These are phyloP conservation scores for Leptodactylus fuscus DNA, from an alignment of 2,113 vertebrate species.

Conservation along the genomic window DNA sequence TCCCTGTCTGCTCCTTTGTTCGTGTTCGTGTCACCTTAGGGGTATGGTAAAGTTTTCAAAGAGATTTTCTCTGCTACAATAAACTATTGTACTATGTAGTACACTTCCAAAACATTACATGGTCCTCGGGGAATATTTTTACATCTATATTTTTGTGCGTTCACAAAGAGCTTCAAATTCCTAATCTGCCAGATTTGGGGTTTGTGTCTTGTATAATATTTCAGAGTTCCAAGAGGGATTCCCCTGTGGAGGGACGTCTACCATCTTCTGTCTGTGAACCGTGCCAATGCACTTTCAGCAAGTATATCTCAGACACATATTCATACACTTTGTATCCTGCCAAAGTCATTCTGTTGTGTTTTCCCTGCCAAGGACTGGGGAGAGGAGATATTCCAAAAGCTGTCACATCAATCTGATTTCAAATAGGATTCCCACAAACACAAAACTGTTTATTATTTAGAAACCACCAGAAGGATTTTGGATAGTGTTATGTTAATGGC, in stretches of 20 bases:
- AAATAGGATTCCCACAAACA: conserved; percentile 53
- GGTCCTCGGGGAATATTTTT: conserved; percentile 33
- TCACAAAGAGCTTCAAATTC: conserved; percentile 46
- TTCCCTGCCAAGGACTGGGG: conserved; percentile 42
- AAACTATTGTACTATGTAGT: conserved; percentile 43
- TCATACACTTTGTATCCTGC: conserved; percentile 25
- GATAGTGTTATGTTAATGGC: conserved; percentile 36
- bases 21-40: conserved; percentile 53
- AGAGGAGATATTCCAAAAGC: conserved; percentile 42
- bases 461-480: conserved; percentile 16
- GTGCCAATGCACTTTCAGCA: conserved; percentile 40
- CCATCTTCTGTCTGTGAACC: conserved; percentile 26
- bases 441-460: conserved; percentile 41
- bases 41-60: conserved; percentile 54
- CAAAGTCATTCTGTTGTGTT: conserved; percentile 41
- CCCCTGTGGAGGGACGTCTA: conserved; percentile 34
- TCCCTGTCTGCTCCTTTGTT: conserved; percentile 52
- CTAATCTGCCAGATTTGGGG: conserved; percentile 44
- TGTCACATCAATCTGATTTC: conserved; percentile 55
- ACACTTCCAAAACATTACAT: conserved; percentile 41
- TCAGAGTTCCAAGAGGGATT: conserved; percentile 38
- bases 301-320: conserved; percentile 35
- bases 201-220: conserved; percentile 36
- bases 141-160: conserved; percentile 48
- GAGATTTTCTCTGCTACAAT: conserved; percentile 25